phyloP scores from a whole-genome alignment of 1,140 invertebrate genomes.

The Ephestia elutella region DNA sequence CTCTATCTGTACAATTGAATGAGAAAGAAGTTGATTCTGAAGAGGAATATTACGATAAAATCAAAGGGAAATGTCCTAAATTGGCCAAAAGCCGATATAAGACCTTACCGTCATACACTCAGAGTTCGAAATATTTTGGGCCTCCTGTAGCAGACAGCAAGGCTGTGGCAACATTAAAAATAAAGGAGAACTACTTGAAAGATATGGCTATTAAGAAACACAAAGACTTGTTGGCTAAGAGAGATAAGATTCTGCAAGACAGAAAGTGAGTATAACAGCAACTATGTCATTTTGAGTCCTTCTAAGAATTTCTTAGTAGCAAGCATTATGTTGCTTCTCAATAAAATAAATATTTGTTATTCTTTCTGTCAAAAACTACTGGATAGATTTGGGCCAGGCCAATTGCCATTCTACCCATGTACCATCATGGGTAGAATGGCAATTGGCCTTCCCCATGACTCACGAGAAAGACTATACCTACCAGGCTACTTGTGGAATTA shows the following conservation, averaged over 20 bases:
- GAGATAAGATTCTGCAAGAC: conserved; percentile 63
- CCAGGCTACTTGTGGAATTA: too few relatives aligned
- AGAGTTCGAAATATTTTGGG: conserved; percentile 61
- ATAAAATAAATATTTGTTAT: too few relatives aligned
- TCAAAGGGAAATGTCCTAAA: conserved; percentile 57
- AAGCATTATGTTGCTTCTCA: too few relatives aligned
- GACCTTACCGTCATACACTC: conserved; percentile 35
- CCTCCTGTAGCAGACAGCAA: conserved; percentile 28
- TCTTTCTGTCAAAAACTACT: too few relatives aligned
- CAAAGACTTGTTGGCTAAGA: conserved; percentile 50
- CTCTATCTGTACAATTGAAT: conserved; percentile 43
- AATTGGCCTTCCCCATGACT: too few relatives aligned
- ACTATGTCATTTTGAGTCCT: too few relatives aligned
- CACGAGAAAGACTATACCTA: too few relatives aligned
- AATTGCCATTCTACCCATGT: too few relatives aligned
- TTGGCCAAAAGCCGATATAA: conserved; percentile 48
- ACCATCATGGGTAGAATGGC: too few relatives aligned
- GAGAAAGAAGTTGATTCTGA: conserved; percentile 46
- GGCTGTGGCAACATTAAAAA: conserved; percentile 39
- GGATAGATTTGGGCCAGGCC: too few relatives aligned
- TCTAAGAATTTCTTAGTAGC: too few relatives aligned
- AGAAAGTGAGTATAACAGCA: conserved; percentile 60
- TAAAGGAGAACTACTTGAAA: conserved; percentile 45
- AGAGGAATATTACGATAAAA: conserved; percentile 44
- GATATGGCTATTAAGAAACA: conserved; percentile 57